Evolutionary conservation across 2,113 vertebrate species (phyloP).

Genomic region (Chionomys nivalis): DNA sequence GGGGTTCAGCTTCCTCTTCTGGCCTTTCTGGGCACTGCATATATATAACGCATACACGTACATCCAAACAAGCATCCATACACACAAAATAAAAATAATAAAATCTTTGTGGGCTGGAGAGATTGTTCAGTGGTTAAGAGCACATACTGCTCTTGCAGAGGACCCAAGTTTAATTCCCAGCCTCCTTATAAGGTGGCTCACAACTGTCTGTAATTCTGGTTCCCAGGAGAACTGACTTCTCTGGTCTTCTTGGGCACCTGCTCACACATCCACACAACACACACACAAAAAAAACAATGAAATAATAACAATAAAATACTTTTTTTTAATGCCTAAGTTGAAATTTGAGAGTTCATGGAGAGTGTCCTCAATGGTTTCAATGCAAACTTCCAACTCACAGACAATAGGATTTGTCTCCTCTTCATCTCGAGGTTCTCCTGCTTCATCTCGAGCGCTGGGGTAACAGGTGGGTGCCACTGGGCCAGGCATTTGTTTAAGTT

Average conservation of each 20-base stretch:
- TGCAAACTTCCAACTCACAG: background rate
- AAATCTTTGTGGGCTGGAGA: background rate
- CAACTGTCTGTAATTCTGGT: background rate
- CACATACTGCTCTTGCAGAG: background rate
- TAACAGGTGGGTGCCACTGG: background rate
- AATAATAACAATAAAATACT: background rate
- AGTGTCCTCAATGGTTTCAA: background rate
- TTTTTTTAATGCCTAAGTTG: background rate
- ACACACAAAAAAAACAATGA: background rate
- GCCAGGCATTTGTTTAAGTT: background rate
- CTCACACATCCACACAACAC: background rate
- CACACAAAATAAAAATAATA: background rate
- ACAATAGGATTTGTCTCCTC: background rate
- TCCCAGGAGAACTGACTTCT: background rate
- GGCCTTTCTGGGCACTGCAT: background rate
- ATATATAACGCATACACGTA: background rate
- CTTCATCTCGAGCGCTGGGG: background rate
- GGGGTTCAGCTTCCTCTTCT: background rate
- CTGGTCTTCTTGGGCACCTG: background rate
- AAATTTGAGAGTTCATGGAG: background rate
- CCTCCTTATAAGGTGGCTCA: background rate
- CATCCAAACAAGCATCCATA: background rate
- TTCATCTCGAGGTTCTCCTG: background rate
- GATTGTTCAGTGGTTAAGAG: too few species aligned
- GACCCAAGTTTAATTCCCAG: background rate